Percentiles rank a stretch among this genome's conserved stretches.
These are phyloP conservation scores for Plectropomus leopardus DNA, from an alignment of 2,113 vertebrate genomes.

Conservation along the genomic window DNA sequence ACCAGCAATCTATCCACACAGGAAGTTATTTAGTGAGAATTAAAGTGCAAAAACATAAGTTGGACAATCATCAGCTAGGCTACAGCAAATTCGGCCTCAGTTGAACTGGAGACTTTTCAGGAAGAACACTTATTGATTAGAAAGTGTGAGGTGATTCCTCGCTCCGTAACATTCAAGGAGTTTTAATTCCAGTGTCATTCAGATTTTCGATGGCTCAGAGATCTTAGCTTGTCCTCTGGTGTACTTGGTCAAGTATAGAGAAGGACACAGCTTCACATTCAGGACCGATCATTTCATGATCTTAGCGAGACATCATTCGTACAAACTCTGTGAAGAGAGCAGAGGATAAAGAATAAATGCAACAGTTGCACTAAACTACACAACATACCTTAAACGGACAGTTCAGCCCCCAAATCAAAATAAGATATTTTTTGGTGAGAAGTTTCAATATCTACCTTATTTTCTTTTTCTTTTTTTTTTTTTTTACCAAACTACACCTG, in stretches of 20 bases:
- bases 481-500: no score
- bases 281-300: conserved; percentile 37
- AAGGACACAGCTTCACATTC: conserved; percentile 72
- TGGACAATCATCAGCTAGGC: conserved; percentile 77
- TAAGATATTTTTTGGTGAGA: no score
- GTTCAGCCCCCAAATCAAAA: no score
- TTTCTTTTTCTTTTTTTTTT: no score
- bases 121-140: conserved; percentile 79
- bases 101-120: conserved; percentile 70
- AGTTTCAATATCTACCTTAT: no score
- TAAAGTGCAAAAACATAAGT: conserved; percentile 80
- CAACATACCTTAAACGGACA: background rate
- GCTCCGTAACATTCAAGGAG: conserved; percentile 63
- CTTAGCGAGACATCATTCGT: conserved; percentile 97
- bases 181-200: conserved; percentile 77
- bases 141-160: conserved; percentile 71
- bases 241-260: conserved; percentile 48
- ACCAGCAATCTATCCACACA: conserved; percentile 50
- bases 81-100: conserved; percentile 78
- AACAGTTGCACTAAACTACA: background rate
- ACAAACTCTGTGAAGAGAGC: conserved; percentile 90
- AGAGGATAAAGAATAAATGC: background rate
- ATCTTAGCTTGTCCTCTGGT: conserved; percentile 52
- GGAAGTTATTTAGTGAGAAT: conserved; percentile 73
- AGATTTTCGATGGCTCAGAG: conserved; percentile 77